Percentiles rank a stretch among this genome's conserved stretches.
Evolutionary conservation across 2,797 vertebrate genomes (phyloP).

Genomic region (Dallia pectoralis): DNA sequence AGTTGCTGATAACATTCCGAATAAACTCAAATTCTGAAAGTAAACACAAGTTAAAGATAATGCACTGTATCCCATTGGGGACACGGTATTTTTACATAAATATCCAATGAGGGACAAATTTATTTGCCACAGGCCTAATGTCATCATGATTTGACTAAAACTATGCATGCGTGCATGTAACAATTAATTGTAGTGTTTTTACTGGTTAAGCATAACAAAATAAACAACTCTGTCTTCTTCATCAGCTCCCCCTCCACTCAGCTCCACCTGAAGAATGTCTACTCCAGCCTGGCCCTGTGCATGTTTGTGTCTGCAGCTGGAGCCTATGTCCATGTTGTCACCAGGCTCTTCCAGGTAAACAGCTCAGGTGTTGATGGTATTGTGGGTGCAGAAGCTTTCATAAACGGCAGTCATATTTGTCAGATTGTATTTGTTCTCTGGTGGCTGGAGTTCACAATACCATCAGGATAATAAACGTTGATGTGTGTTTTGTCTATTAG

Average conservation of each 20-base stretch:
- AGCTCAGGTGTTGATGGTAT: not conserved
- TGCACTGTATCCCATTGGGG: no score
- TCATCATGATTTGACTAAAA: no score
- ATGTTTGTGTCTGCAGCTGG: conserved; percentile 79
- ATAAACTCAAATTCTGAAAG: no score
- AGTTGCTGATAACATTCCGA: no score
- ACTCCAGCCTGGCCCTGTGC: conserved; percentile 80
- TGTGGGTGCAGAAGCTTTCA: not conserved
- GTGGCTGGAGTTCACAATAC: not conserved
- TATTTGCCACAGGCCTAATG: no score
- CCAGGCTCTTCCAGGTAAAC: conserved; percentile 79
- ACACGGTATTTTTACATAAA: no score
- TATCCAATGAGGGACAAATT: no score
- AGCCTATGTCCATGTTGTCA: conserved; percentile 76
- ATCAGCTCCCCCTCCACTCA: conserved; percentile 76
- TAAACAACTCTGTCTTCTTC: not conserved
- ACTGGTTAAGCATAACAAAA: no score
- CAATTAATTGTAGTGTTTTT: no score
- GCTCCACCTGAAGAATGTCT: conserved; percentile 86
- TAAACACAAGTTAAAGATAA: no score
- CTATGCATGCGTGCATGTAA: no score
- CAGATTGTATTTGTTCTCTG: not conserved
- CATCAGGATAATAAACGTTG: not conserved
- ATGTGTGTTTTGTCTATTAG: not conserved
- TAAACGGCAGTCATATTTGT: not conserved